Evolutionary conservation across 2,113 vertebrate species (phyloP).

Genomic region (Pholis gunnellus): DNA sequence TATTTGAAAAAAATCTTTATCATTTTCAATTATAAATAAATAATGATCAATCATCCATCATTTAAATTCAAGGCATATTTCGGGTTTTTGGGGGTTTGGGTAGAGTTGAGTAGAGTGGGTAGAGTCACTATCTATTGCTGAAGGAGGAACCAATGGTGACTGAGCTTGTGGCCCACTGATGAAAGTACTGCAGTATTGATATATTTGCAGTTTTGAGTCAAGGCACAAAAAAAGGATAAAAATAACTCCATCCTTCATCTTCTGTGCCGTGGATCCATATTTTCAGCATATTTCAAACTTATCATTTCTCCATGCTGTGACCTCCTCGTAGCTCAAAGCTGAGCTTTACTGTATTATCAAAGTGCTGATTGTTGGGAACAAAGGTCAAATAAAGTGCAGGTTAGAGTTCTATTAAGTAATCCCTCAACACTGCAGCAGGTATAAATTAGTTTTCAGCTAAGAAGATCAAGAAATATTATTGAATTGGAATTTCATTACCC

Average conservation of each 20-base stretch:
- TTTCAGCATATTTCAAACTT: neutral
- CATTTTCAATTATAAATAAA: too few relatives aligned
- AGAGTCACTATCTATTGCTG: too few relatives aligned
- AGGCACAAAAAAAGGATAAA: neutral
- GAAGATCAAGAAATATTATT: conserved; percentile 62
- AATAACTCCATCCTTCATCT: neutral
- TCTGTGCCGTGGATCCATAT: neutral
- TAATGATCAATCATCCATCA: too few relatives aligned
- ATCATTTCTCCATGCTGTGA: neutral
- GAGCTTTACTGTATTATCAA: neutral
- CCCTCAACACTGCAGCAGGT: conserved; percentile 40
- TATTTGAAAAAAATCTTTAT: too few relatives aligned
- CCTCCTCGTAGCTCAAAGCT: conserved; percentile 5
- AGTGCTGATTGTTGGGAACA: conserved; percentile 25
- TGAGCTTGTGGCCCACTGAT: too few relatives aligned
- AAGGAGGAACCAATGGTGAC: too few relatives aligned
- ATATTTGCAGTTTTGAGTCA: neutral
- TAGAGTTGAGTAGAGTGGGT: too few relatives aligned
- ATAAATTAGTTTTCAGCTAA: conserved; percentile 38
- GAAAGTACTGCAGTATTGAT: too few relatives aligned
- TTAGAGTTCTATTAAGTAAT: conserved; percentile 46
- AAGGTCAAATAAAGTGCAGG: conserved; percentile 15
- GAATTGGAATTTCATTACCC: conserved; percentile 59
- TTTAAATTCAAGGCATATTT: too few relatives aligned
- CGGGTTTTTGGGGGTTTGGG: too few relatives aligned